Conservation (phyloP, 2,797 vertebrate genomes). For the Ficedula albicollis region DNA sequence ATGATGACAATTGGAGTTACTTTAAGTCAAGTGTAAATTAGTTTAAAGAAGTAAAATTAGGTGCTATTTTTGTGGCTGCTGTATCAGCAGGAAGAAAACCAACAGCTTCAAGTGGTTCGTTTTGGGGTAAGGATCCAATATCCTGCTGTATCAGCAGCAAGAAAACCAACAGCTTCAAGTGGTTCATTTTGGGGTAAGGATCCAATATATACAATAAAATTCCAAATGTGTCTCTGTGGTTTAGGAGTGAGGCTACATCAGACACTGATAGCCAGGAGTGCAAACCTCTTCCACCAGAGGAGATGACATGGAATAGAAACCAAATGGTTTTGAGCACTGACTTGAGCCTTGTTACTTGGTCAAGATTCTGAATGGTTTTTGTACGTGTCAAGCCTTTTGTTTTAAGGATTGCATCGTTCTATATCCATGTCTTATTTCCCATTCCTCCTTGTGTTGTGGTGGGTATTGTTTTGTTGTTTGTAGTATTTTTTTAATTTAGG, state of each 20-base stretch:
- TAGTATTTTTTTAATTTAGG: not conserved
- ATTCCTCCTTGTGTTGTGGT: not conserved
- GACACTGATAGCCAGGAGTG: not conserved
- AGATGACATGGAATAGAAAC: not conserved
- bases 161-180: not conserved
- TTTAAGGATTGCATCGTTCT: not conserved
- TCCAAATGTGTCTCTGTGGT: not conserved
- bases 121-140: not conserved
- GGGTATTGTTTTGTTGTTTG: not conserved
- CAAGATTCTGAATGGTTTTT: not conserved
- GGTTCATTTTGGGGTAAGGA: not conserved
- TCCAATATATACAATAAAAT: not conserved
- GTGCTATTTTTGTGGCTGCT: not conserved
- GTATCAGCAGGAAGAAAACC: not conserved
- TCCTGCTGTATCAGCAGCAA: not conserved
- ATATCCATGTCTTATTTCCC: not conserved
- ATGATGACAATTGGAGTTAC: not conserved
- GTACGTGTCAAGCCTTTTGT: not conserved
- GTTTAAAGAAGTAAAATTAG: not conserved
- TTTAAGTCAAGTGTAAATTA: not conserved
- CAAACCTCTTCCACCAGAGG: not conserved
- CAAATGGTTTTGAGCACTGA: not conserved
- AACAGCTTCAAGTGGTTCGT: not conserved
- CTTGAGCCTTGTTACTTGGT: not conserved
- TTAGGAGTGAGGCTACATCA: not conserved